Conservation (phyloP, 2,113 vertebrate genomes). For the Tenebrosternarchus preto region DNA sequence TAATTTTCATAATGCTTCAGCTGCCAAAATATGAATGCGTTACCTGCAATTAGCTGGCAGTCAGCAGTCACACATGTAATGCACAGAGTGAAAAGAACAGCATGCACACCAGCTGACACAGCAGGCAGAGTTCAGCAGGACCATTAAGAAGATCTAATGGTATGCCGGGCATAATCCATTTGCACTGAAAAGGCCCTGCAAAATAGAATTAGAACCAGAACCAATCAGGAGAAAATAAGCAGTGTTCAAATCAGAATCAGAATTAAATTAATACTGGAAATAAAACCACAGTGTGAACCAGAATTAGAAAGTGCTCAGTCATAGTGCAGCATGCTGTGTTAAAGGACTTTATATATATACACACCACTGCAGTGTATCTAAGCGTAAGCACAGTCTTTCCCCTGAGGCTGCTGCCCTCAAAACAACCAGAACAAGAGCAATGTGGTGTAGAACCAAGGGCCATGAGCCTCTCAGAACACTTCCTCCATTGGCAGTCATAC, state of each 20-base stretch:
- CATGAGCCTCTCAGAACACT: neutral
- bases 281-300: neutral
- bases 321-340: conserved; percentile 44
- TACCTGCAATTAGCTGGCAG: conserved; percentile 15
- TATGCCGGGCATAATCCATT: conserved; percentile 14
- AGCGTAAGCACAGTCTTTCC: conserved; percentile 43
- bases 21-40: conserved; percentile 22
- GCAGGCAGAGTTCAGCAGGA: conserved; percentile 27
- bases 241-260: neutral
- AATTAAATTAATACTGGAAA: neutral
- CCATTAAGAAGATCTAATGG: conserved; percentile 26
- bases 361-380: conserved; percentile 61
- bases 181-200: conserved; percentile 11
- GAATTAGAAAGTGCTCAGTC: conserved; percentile 4
- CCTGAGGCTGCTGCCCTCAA: conserved; percentile 48
- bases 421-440: conserved; percentile 29
- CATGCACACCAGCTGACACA: neutral
- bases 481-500: neutral
- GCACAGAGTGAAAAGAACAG: neutral
- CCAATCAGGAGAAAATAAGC: too few species aligned
- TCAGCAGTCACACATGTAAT: neutral
- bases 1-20: conserved; percentile 28
- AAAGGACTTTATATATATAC: conserved; percentile 57
- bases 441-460: conserved; percentile 40
- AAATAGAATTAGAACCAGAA: too few species aligned